Evolutionary conservation across 2,113 vertebrate species (phyloP), one percentile per base, ranked within the genome.

Genomic region (Cinclus mexicanus): DNA sequence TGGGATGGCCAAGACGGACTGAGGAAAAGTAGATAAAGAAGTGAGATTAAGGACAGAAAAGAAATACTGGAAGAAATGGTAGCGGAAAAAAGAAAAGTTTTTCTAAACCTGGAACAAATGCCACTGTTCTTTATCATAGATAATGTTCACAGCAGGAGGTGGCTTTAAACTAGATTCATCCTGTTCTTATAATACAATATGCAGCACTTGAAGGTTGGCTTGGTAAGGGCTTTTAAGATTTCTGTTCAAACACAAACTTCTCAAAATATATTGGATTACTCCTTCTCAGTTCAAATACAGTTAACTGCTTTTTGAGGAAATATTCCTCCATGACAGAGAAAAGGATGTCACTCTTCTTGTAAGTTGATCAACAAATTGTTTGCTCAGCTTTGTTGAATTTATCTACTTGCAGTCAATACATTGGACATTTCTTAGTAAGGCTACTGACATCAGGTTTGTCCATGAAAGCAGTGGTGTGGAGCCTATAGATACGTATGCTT

Each of bases 351-450:
- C 18, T 93, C 23, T 67, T 87, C 35, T 60, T 67, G 0, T 65
- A 83, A 71, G 25, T 59, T 77, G 83, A 23, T 78, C 52, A 85
- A 63, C 63, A 65, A 68, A 39, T 24, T n/a, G 16, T 95, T 86
- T 53, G 72, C 72, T 94, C 79, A 90, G 68, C 26, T 68, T 92
- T 75, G 53, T 49, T 95, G 81, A 81, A 92, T 93, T 92, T 92
- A 87, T 91, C 76, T 90, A 75, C 42, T 86, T 29, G 49, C 29
- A 59, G 85, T 35, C 86, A 82, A 59, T 61, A 95, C 0, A 0
- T 72, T 29, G 80, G 70, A 76, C 33, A 65, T 63, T 77, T 88
- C 83, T 74, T 20, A 63, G 37, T 83, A 68, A 92, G 46, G 50
- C 59, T 92, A 87, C 63, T 85, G 44, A 85, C 67, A 92, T 70